These are phyloP conservation scores for Brienomyrus brachyistius DNA, from an alignment of 2,113 vertebrate species.

Conservation along the genomic window DNA sequence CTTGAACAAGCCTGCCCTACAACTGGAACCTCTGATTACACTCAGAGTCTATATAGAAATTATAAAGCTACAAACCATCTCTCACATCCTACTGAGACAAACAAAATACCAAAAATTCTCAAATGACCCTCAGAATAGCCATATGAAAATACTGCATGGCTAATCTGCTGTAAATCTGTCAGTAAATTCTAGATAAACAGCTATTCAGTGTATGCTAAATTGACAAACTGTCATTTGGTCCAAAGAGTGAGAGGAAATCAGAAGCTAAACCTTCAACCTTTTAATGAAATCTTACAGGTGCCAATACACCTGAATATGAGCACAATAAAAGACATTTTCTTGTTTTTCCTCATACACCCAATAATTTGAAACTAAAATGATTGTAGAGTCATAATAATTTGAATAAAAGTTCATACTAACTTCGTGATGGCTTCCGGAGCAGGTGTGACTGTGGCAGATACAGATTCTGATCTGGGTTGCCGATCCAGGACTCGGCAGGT, in stretches of 20 bases:
- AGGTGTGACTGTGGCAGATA: conserved; percentile 54
- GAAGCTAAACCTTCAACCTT: neutral
- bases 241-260: neutral
- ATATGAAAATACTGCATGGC: neutral
- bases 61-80: neutral
- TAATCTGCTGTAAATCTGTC: neutral
- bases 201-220: neutral
- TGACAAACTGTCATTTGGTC: neutral
- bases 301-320: neutral
- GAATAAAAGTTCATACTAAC: conserved; percentile 54
- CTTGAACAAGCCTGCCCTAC: neutral
- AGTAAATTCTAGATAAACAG: neutral
- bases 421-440: conserved; percentile 68
- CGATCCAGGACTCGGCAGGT: conserved; percentile 68
- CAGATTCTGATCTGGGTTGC: conserved; percentile 50
- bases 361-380: neutral
- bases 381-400: neutral
- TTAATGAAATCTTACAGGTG: neutral
- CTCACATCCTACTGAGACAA: neutral
- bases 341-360: neutral
- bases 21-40: neutral
- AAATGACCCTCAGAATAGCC: neutral
- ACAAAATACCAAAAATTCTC: neutral
- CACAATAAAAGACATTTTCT: neutral
- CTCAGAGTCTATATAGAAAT: neutral